Percentiles rank a stretch among this genome's conserved stretches.
Evolutionary conservation across 2,113 vertebrate species (phyloP).

Genomic region (Puntigrus tetrazona): DNA sequence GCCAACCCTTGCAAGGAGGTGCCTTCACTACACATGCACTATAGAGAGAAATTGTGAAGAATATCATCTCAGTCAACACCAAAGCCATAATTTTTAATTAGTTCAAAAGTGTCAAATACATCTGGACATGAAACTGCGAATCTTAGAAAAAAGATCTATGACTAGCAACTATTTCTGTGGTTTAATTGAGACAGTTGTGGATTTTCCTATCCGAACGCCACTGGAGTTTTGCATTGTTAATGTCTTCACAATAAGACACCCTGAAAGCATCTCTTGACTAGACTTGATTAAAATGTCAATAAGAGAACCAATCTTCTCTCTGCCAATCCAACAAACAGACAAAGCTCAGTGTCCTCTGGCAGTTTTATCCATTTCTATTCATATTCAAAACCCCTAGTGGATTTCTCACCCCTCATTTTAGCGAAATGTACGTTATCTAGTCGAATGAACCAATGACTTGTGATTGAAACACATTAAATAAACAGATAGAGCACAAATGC

Average conservation of each 20-base stretch:
- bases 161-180: neutral
- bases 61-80: conserved; percentile 31
- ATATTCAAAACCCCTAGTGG: conserved; percentile 13
- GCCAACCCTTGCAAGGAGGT: conserved; percentile 78
- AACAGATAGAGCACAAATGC: conserved; percentile 2
- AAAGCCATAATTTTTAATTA: neutral
- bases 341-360: conserved; percentile 7
- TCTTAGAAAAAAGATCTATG: neutral
- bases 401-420: neutral
- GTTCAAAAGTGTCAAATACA: neutral
- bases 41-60: conserved; percentile 39
- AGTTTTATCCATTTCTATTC: conserved; percentile 19
- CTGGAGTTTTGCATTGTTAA: conserved; percentile 41
- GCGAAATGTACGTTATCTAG: neutral
- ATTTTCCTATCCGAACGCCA: neutral
- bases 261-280: conserved; percentile 35
- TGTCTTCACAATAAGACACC: conserved; percentile 21
- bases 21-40: conserved; percentile 46
- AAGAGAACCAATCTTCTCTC: conserved; percentile 40
- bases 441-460: neutral
- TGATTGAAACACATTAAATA: conserved; percentile 34
- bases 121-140: neutral
- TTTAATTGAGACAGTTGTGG: neutral
- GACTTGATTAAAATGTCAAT: conserved; percentile 46
- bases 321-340: conserved; percentile 32